A percentile compares a stretch with the other conserved stretches of the same genome.
Evolutionary conservation across 1,140 invertebrate genomes (phyloP).

Genomic region (Thaumatotibia leucotreta): DNA sequence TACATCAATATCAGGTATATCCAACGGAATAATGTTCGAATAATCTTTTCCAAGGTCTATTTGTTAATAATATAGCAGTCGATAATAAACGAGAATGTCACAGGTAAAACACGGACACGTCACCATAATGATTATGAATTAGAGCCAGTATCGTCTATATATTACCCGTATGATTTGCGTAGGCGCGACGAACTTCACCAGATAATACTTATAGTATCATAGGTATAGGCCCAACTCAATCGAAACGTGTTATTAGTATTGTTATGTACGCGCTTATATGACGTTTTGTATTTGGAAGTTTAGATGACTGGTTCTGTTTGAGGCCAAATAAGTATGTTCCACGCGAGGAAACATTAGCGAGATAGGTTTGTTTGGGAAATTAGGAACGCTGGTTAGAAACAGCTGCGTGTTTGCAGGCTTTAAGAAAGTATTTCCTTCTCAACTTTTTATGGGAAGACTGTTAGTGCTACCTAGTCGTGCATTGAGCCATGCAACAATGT

Average conservation of each 20-base stretch:
- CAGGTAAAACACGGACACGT: neutral
- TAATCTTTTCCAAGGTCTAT: too few species aligned
- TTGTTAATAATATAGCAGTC: neutral
- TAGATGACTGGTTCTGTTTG: neutral
- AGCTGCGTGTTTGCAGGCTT: too few species aligned
- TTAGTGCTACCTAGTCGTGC: too few species aligned
- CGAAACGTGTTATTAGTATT: neutral
- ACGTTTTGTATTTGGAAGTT: neutral
- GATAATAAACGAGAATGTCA: neutral
- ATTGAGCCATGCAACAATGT: too few species aligned
- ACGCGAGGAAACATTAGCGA: neutral
- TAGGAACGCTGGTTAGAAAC: too few species aligned
- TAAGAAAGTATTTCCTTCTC: too few species aligned
- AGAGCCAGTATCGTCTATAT: neutral
- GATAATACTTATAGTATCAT: neutral
- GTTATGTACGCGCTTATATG: neutral
- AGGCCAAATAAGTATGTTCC: neutral
- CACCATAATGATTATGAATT: neutral
- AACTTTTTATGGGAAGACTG: too few species aligned
- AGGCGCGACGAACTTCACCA: neutral
- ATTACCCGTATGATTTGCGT: neutral
- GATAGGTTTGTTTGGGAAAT: neutral
- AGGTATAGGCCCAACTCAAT: too few species aligned
- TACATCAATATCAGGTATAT: too few species aligned
- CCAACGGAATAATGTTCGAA: too few species aligned